Evolutionary conservation across 2,113 vertebrate genomes (phyloP), one percentile per base, ranked within the genome.

Genomic region (Dinomys branickii): DNA sequence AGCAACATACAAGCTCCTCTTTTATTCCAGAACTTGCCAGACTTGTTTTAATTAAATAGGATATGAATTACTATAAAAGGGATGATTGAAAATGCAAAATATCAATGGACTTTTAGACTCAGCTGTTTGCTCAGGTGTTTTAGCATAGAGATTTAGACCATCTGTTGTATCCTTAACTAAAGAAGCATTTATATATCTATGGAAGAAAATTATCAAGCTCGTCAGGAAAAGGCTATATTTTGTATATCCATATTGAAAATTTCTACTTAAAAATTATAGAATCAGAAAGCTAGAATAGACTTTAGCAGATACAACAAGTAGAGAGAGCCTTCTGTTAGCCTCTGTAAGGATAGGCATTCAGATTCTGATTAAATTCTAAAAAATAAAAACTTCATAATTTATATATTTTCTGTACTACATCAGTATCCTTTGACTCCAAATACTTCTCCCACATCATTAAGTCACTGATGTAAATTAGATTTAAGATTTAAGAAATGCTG

Each of bases 401-500:
- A 54, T 52, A 71, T 38, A 44, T 80, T 38, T 90, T 92, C 47
- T 88, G 65, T 90, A 56, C 30, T 85, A 58, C 90, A 58, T 65
- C 12, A 92, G n/a, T 92, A 26, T 2, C 26, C 28, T 96, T 92
- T 87, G 77, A 58, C 81, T 77, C 38, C 47, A 91, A 90, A 52
- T 90, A 52, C 13, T 92, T 94, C 67, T 94, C 54, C 50, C 17
- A 85, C 8, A 65, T 81, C 30, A 44, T 96, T n/a, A 81, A 26
- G 30, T 73, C 2, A 52, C 38, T 91, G 44, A 84, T 88, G 13
- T 92, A 89, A 81, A 77, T 56, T 87, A 69, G 63, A 88, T 4
- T 94, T 47, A 58, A 90, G 50, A 77, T 90, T 95, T 94, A 85
- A 44, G n/a, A 93, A 80, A 61, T 89, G 41, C 17, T 90, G 75